Percentiles rank a stretch among this genome's conserved stretches.
Evolutionary conservation across 2,113 vertebrate species (phyloP).

Genomic region (Apaloderma vittatum): DNA sequence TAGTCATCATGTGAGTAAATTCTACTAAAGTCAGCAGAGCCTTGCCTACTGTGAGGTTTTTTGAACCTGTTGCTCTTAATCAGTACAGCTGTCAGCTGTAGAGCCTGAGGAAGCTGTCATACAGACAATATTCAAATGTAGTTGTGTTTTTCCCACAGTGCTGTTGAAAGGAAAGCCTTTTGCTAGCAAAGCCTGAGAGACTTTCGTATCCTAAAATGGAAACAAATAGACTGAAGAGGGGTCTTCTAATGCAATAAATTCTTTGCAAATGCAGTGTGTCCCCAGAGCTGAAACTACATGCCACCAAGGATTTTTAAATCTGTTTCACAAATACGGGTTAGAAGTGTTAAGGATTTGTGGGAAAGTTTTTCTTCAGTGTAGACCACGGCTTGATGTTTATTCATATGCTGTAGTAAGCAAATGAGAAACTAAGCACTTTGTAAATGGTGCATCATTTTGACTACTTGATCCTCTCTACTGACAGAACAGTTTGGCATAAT

Average conservation of each 20-base stretch:
- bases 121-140: slow-evolving; percentile 53
- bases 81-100: slow-evolving; percentile 8
- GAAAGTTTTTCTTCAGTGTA: slow-evolving; percentile 52
- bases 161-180: slow-evolving; percentile 27
- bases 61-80: slow-evolving; percentile 33
- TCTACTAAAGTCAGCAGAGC: not conserved
- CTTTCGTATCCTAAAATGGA: not conserved
- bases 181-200: not conserved
- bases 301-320: not conserved
- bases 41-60: slow-evolving; percentile 30
- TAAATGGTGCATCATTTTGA: slow-evolving; percentile 55
- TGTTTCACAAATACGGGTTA: not conserved
- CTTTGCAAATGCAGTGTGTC: not conserved
- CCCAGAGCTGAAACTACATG: not conserved
- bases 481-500: slow-evolving; percentile 40
- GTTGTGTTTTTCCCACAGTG: slow-evolving; percentile 53
- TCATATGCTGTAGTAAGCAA: slow-evolving; percentile 43
- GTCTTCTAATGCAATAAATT: not conserved
- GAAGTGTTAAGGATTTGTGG: slow-evolving; percentile 36
- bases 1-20: slow-evolving; percentile 13
- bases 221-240: not conserved
- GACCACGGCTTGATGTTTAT: slow-evolving; percentile 58
- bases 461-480: slow-evolving; percentile 34
- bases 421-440: slow-evolving; percentile 54
- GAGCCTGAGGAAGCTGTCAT: slow-evolving; percentile 55